phyloP scores from a whole-genome alignment of 2,888 invertebrate species.

The Apodemia duryi region DNA sequence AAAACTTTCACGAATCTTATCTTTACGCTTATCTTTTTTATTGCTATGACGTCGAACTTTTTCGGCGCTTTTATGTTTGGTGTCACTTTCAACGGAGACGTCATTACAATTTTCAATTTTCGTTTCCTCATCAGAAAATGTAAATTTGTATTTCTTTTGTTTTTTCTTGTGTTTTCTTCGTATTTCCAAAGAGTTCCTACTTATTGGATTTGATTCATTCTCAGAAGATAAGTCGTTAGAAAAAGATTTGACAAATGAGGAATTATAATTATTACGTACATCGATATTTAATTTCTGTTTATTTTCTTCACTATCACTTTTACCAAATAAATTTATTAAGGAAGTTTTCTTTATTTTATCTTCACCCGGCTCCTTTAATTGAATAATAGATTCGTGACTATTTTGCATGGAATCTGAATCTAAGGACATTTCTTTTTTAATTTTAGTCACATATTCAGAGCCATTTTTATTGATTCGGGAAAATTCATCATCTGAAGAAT shows the following conservation, averaged over 20 bases:
- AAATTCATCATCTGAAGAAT: slow-evolving; percentile 86
- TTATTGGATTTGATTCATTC: slow-evolving; percentile 62
- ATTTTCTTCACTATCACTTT: slow-evolving; percentile 69
- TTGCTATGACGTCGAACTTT: slow-evolving; percentile 73
- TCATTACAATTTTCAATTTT: slow-evolving; percentile 58
- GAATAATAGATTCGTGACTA: slow-evolving; percentile 42
- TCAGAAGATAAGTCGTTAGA: slow-evolving; percentile 70
- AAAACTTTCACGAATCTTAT: slow-evolving; percentile 75
- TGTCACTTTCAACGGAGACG: slow-evolving; percentile 40
- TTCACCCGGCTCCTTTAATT: slow-evolving; percentile 42
- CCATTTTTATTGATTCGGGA: slow-evolving; percentile 74
- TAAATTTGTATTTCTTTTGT: slow-evolving; percentile 87
- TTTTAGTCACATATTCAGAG: slow-evolving; percentile 51
- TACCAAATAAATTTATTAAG: slow-evolving; percentile 63
- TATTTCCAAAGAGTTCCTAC: slow-evolving; percentile 68
- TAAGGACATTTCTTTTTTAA: slow-evolving; percentile 81
- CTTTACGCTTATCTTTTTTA: slow-evolving; percentile 81
- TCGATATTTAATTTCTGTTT: slow-evolving; percentile 58
- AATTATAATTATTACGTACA: slow-evolving; percentile 55
- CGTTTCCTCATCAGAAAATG: slow-evolving; percentile 78
- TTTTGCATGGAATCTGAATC: slow-evolving; percentile 50
- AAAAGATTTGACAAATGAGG: slow-evolving; percentile 47
- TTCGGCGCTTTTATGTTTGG: slow-evolving; percentile 66
- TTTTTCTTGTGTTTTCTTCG: slow-evolving; percentile 92
- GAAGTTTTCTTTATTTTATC: slow-evolving; percentile 60